Evolutionary conservation across 2,888 invertebrate species (phyloP).

Genomic region (Dermolepida albohirtum): DNA sequence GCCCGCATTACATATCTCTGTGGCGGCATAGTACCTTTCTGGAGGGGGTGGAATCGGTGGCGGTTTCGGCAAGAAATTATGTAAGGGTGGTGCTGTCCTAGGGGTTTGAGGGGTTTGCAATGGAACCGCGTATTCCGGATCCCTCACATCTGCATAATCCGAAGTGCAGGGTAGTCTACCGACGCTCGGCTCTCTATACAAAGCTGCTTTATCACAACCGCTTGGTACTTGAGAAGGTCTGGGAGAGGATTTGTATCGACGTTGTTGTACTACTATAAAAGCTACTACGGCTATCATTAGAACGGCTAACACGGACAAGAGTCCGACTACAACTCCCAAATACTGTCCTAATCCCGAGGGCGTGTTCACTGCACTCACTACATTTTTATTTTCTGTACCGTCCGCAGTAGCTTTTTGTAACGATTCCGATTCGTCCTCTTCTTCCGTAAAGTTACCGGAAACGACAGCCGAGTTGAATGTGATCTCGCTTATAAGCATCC

Average conservation of each 20-base stretch:
- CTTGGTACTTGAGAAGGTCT: slow-evolving; percentile 59
- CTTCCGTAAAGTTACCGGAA: slow-evolving; percentile 62
- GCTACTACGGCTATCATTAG: slow-evolving; percentile 61
- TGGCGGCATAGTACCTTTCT: slow-evolving; percentile 79
- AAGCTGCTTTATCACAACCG: slow-evolving; percentile 62
- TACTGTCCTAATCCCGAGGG: slow-evolving; percentile 61
- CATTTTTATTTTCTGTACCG: slow-evolving; percentile 56
- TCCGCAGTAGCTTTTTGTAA: slow-evolving; percentile 54
- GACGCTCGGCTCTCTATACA: slow-evolving; percentile 62
- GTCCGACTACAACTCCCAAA: slow-evolving; percentile 62
- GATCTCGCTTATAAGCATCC: slow-evolving; percentile 92
- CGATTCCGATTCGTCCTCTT: slow-evolving; percentile 54
- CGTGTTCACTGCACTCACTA: slow-evolving; percentile 60
- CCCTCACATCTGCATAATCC: slow-evolving; percentile 66
- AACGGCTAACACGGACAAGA: slow-evolving; percentile 60
- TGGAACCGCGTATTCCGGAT: slow-evolving; percentile 75
- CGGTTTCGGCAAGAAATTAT: slow-evolving; percentile 72
- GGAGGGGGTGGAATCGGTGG: slow-evolving; percentile 76
- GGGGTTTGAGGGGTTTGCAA: slow-evolving; percentile 68
- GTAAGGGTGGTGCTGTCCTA: slow-evolving; percentile 67
- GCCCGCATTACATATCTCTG: slow-evolving; percentile 71
- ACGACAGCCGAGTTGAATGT: slow-evolving; percentile 78
- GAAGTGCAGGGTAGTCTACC: slow-evolving; percentile 57
- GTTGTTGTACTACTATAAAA: slow-evolving; percentile 61
- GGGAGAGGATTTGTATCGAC: slow-evolving; percentile 59